A percentile compares a stretch with the other conserved stretches of the same genome.
Evolutionary conservation across 2,888 invertebrate species (phyloP).

Genomic region (Syritta pipiens): DNA sequence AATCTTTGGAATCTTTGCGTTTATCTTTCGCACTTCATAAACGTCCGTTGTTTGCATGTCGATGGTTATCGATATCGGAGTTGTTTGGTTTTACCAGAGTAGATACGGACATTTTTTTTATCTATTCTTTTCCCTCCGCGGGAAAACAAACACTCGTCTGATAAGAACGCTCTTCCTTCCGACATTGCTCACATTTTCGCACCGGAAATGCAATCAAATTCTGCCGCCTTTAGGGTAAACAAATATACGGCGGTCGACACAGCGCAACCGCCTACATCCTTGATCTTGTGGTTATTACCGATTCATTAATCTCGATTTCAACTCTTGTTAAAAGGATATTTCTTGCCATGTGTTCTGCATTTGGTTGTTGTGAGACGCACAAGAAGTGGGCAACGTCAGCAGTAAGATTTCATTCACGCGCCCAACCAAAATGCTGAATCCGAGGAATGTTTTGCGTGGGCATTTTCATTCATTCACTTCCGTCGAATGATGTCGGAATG

Average conservation of each 20-base stretch:
- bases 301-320: constrained; percentile 48
- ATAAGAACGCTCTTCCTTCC: too few relatives aligned
- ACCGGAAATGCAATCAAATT: constrained; percentile 29
- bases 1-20: too few relatives aligned
- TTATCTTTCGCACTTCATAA: too few relatives aligned
- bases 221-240: constrained; percentile 19
- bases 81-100: too few relatives aligned
- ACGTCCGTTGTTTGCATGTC: too few relatives aligned
- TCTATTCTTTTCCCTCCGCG: too few relatives aligned
- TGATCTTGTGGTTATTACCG: constrained; percentile 52
- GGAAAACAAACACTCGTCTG: too few relatives aligned
- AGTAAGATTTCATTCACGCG: too few relatives aligned
- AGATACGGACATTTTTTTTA: too few relatives aligned
- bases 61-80: too few relatives aligned
- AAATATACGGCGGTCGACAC: constrained; percentile 14
- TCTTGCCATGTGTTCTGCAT: constrained; percentile 14
- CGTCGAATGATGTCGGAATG: constrained; percentile 28
- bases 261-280: constrained; percentile 55
- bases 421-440: constrained; percentile 19
- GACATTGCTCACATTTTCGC: too few relatives aligned
- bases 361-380: neutral
- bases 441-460: constrained; percentile 45
- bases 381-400: constrained; percentile 22
- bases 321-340: constrained; percentile 40
- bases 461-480: constrained; percentile 50